phyloP scores from a whole-genome alignment of 2,888 invertebrate genomes.

The Standfussiana lucernea region DNA sequence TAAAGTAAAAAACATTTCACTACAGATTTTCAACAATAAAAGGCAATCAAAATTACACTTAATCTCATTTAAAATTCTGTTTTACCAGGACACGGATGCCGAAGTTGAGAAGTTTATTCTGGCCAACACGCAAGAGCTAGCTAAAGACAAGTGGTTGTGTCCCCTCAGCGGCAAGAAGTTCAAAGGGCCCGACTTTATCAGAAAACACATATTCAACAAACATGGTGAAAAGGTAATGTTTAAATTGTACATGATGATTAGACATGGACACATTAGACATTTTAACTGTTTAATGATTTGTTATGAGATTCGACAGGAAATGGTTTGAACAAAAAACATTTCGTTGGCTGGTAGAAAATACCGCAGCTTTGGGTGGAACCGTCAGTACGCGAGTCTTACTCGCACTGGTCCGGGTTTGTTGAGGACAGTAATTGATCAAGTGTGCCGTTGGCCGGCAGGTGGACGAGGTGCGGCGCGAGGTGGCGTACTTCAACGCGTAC shows the following conservation, averaged over 20 bases:
- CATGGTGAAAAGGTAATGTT: constrained; percentile 95
- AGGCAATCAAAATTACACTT: neutral
- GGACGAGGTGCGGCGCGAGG: constrained; percentile 99
- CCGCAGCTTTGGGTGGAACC: neutral
- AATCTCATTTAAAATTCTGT: neutral
- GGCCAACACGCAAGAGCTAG: constrained; percentile 98
- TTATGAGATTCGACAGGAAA: neutral
- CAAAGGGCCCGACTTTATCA: constrained; percentile 99
- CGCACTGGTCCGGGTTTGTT: neutral
- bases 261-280: neutral
- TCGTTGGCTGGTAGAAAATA: neutral
- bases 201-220: constrained; percentile 99
- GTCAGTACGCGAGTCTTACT: neutral
- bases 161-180: constrained; percentile 99
- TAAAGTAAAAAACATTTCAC: constrained; percentile 87
- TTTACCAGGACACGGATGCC: constrained; percentile 89
- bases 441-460: constrained; percentile 83
- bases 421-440: neutral
- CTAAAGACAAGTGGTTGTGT: constrained; percentile 99
- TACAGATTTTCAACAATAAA: neutral
- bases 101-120: constrained; percentile 98
- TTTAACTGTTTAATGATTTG: neutral
- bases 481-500: constrained; percentile 99
- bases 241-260: neutral
- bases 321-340: neutral